These are phyloP conservation scores for Hyaena hyaena DNA, from an alignment of 2,113 vertebrate species.

Conservation along the genomic window DNA sequence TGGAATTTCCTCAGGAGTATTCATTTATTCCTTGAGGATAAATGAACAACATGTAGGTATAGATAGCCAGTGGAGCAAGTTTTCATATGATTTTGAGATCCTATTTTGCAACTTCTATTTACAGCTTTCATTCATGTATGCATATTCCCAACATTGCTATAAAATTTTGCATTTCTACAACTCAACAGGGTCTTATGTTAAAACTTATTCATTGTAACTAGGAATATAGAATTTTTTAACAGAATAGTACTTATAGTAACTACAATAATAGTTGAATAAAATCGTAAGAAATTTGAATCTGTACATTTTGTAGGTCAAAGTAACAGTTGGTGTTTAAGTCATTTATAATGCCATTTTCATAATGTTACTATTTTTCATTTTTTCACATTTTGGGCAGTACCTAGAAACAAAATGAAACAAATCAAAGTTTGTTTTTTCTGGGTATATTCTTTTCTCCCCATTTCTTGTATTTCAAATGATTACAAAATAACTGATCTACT, in stretches of 20 bases:
- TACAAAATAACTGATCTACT: background rate
- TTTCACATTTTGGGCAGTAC: background rate
- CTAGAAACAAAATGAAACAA: background rate
- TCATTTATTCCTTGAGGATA: background rate
- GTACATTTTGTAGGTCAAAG: background rate
- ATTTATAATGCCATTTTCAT: background rate
- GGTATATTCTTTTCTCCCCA: background rate
- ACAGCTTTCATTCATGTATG: background rate
- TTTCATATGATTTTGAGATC: background rate
- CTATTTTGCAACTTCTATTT: background rate
- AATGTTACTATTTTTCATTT: background rate
- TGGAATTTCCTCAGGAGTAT: background rate
- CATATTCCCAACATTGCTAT: background rate
- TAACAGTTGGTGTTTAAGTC: background rate
- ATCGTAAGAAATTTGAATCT: background rate
- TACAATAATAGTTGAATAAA: constrained; percentile 2
- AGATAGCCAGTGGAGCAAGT: background rate
- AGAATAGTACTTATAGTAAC: background rate
- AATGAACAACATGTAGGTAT: background rate
- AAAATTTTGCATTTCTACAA: background rate
- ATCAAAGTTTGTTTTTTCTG: background rate
- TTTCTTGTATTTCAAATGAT: background rate
- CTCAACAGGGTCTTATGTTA: background rate
- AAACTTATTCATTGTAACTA: background rate
- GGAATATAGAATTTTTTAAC: background rate